These are phyloP conservation scores for Echinarachnius parma DNA, from an alignment of 53 echinoderm and acorn worm species.

Conservation along the genomic window DNA sequence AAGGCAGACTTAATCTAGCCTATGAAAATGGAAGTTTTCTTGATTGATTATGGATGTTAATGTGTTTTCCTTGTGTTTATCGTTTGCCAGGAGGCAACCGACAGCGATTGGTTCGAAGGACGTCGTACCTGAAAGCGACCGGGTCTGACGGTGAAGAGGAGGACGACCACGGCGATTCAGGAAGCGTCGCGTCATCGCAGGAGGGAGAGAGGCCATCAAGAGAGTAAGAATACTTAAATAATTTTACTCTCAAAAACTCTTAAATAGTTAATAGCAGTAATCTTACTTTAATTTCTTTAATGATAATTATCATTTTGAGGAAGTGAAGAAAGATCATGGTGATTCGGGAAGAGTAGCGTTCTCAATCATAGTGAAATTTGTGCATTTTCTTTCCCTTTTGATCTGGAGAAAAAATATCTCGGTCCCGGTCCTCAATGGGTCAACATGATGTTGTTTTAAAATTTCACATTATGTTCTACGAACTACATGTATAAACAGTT, in stretches of 20 bases:
- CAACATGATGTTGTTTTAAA: too few species aligned
- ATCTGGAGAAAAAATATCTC: too few species aligned
- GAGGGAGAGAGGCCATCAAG: slow-evolving; percentile 33
- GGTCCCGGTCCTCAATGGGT: too few species aligned
- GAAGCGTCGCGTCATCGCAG: slow-evolving; percentile 28
- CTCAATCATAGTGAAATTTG: too few species aligned
- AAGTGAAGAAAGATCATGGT: neutral
- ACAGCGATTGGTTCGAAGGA: slow-evolving; percentile 60
- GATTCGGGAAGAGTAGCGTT: too few species aligned
- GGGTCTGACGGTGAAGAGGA: slow-evolving; percentile 62
- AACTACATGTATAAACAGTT: too few species aligned
- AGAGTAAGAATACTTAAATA: slow-evolving; percentile 32
- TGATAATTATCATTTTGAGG: neutral
- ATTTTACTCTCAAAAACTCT: too few species aligned
- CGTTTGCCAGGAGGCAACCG: neutral
- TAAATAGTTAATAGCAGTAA: too few species aligned
- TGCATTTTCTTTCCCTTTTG: too few species aligned
- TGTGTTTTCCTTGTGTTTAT: neutral
- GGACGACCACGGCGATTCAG: slow-evolving; percentile 31
- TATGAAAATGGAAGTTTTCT: too few species aligned
- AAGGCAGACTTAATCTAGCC: too few species aligned
- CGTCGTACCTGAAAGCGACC: slow-evolving; percentile 84
- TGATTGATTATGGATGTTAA: neutral
- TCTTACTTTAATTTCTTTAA: neutral
- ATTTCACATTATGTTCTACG: too few species aligned